These are phyloP conservation scores for Trilocha varians DNA, from an alignment of 2,888 invertebrate genomes.

Conservation along the genomic window DNA sequence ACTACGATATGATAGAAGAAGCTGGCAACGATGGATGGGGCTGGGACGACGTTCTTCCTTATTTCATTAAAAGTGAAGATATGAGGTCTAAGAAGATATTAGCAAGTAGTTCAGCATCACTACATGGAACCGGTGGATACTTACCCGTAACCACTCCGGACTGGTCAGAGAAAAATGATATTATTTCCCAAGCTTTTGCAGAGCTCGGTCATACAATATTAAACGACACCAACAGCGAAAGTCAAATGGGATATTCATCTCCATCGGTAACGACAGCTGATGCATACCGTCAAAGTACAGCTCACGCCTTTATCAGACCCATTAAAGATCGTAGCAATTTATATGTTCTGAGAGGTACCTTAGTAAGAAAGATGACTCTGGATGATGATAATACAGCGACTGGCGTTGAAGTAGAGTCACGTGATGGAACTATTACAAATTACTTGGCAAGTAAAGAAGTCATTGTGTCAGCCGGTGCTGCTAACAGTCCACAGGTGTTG, in stretches of 20 bases:
- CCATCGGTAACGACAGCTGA: constrained; percentile 18
- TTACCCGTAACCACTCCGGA: constrained; percentile 24
- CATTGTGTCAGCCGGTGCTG: constrained; percentile 29
- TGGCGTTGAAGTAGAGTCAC: constrained; percentile 20
- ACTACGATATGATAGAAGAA: constrained; percentile 77
- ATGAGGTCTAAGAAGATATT: constrained; percentile 11
- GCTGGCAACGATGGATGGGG: constrained; percentile 66
- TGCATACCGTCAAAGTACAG: constrained; percentile 22
- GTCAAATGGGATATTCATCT: constrained; percentile 23
- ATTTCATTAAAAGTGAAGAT: constrained; percentile 28
- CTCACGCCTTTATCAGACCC: too few relatives aligned
- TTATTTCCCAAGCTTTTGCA: constrained; percentile 11
- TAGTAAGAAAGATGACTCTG: constrained; percentile 23
- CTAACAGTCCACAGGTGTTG: constrained; percentile 29
- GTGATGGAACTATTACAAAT: constrained; percentile 11
- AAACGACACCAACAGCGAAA: constrained; percentile 21
- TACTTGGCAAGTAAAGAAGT: constrained; percentile 23
- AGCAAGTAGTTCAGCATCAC: constrained; percentile 13
- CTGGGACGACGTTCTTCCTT: constrained; percentile 22
- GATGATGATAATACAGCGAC: constrained; percentile 15
- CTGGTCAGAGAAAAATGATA: constrained; percentile 6
- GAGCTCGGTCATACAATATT: constrained; percentile 18
- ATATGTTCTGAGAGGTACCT: constrained; percentile 20
- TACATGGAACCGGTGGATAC: constrained; percentile 20
- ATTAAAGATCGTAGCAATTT: constrained; percentile 23